Percentiles rank a stretch among this genome's conserved stretches.
Evolutionary conservation across 2,888 invertebrate species (phyloP).

Genomic region (Aspidiotus destructor): DNA sequence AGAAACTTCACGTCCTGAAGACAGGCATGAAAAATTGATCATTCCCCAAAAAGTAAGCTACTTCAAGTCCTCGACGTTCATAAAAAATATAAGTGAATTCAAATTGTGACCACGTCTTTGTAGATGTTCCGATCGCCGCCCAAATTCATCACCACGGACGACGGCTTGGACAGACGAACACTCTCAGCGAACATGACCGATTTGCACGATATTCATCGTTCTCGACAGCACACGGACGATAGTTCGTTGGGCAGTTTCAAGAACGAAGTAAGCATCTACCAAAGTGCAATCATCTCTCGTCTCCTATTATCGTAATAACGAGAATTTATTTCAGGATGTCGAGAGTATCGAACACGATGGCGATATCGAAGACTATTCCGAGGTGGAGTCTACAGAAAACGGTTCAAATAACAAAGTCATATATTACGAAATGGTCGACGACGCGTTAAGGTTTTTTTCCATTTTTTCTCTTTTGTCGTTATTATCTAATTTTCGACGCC

Average conservation of each 20-base stretch:
- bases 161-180: constrained; percentile 23
- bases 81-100: background rate
- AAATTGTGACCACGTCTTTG: background rate
- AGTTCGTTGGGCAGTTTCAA: constrained; percentile 60
- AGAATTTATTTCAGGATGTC: constrained; percentile 42
- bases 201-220: constrained; percentile 42
- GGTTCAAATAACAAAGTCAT: constrained; percentile 51
- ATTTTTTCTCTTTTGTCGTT: background rate
- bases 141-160: constrained; percentile 30
- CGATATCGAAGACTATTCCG: constrained; percentile 76
- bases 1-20: constrained; percentile 51
- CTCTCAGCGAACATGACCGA: constrained; percentile 22
- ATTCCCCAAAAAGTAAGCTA: constrained; percentile 48
- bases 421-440: constrained; percentile 55
- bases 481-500: background rate
- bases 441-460: constrained; percentile 22
- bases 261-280: constrained; percentile 49
- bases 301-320: too few relatives aligned
- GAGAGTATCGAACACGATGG: constrained; percentile 73
- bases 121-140: constrained; percentile 28
- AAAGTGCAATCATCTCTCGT: too few relatives aligned
- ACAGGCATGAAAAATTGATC: constrained; percentile 47
- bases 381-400: constrained; percentile 62
- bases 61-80: too few relatives aligned
- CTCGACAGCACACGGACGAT: constrained; percentile 58